phyloP scores from a whole-genome alignment of 2,888 invertebrate species.

The Drosophila emarginata region DNA sequence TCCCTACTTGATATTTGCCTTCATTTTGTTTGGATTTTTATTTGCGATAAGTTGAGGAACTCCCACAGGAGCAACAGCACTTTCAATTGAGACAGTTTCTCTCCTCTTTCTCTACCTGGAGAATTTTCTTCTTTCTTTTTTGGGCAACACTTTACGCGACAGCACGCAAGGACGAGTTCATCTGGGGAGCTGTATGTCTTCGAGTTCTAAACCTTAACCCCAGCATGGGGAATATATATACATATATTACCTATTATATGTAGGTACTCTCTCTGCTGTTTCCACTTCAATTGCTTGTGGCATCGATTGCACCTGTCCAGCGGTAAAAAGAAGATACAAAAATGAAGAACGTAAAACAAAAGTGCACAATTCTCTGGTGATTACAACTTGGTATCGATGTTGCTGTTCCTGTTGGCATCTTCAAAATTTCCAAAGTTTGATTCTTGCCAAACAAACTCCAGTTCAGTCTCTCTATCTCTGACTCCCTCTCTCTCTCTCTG shows the following conservation, averaged over 20 bases:
- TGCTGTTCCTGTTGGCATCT: conserved; percentile 43
- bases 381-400: conserved; percentile 65
- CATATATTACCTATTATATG: too few relatives aligned
- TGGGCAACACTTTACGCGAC: conserved; percentile 15
- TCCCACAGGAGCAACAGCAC: conserved; percentile 42
- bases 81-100: conserved; percentile 48
- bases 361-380: conserved; percentile 61
- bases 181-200: conserved; percentile 16
- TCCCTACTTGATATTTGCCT: conserved; percentile 57
- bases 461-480: neutral
- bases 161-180: conserved; percentile 25
- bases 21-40: conserved; percentile 25
- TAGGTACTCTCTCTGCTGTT: conserved; percentile 19
- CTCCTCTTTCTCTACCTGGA: conserved; percentile 24
- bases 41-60: conserved; percentile 38
- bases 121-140: conserved; percentile 14
- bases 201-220: conserved; percentile 17
- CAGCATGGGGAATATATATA: conserved; percentile 8
- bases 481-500: neutral
- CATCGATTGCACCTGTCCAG: conserved; percentile 60
- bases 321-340: conserved; percentile 13
- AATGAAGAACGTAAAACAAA: conserved; percentile 29
- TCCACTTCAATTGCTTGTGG: conserved; percentile 64
- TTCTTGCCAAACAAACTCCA: conserved; percentile 20
- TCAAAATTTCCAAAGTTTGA: conserved; percentile 28